Percentiles rank a stretch among this genome's conserved stretches.
Conservation (phyloP, 2,797 vertebrate genomes). For the Halcyon badia region DNA sequence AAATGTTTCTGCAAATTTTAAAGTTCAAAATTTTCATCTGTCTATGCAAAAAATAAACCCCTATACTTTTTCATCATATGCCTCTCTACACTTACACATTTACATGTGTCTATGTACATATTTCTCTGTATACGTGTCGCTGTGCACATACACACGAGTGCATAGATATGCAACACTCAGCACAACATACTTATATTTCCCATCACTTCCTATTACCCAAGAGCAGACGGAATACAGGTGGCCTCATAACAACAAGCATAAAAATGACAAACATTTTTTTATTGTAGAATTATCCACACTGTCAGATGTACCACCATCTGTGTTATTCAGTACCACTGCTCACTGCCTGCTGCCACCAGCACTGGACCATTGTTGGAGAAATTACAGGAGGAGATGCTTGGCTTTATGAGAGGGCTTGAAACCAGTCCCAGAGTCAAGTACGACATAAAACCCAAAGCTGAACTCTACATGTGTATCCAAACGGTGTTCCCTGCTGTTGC, state of each 20-base stretch:
- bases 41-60: accelerated
- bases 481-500: constrained; percentile 29
- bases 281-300: constrained; percentile 73
- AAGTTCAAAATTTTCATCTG: not conserved
- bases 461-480: not conserved
- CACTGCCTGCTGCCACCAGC: constrained; percentile 67
- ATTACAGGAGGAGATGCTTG: constrained; percentile 62
- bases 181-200: not conserved
- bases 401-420: constrained; percentile 67
- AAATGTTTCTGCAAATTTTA: not conserved
- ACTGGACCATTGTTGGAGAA: constrained; percentile 43
- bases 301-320: constrained; percentile 79
- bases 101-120: not conserved
- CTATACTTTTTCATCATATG: not conserved
- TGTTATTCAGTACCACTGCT: constrained; percentile 66
- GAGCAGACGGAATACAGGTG: constrained; percentile 73
- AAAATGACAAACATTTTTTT: constrained; percentile 76
- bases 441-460: constrained; percentile 63
- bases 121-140: not conserved
- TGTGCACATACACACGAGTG: not conserved
- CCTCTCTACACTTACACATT: not conserved
- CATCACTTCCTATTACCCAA: not conserved
- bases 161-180: not conserved
- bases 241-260: constrained; percentile 69
- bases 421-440: constrained; percentile 65